A percentile compares a stretch with the other conserved stretches of the same genome.
These are phyloP conservation scores for Sorex araneus DNA, from an alignment of 2,113 vertebrate species.

Conservation along the genomic window DNA sequence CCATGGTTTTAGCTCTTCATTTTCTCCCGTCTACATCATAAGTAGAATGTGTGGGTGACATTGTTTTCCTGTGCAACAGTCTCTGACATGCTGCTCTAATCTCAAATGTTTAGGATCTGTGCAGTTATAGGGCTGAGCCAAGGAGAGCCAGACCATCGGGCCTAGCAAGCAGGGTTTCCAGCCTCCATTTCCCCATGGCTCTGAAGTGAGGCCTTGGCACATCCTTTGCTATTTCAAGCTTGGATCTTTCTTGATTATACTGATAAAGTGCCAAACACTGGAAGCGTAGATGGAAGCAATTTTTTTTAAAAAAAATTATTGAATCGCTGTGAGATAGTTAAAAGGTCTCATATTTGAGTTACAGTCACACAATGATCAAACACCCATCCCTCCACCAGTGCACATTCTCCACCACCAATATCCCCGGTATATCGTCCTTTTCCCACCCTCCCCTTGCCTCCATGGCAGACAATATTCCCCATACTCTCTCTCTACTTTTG, in stretches of 20 bases:
- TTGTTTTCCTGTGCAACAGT: neutral
- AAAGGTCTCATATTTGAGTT: no score
- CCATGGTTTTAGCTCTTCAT: neutral
- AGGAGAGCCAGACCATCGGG: neutral
- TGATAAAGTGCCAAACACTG: constrained; percentile 3
- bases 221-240: neutral
- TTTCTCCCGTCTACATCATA: neutral
- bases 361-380: no score
- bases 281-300: neutral
- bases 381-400: no score
- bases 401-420: no score
- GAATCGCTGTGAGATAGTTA: no score
- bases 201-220: neutral
- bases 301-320: no score
- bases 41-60: neutral
- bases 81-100: neutral
- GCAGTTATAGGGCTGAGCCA: neutral
- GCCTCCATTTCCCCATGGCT: neutral
- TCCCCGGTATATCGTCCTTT: no score
- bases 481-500: no score
- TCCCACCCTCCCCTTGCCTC: no score
- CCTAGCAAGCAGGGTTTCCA: neutral
- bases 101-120: neutral
- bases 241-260: neutral
- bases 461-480: no score